Evolutionary conservation across 2,113 vertebrate species (phyloP).

Genomic region (Holacanthus passer): DNA sequence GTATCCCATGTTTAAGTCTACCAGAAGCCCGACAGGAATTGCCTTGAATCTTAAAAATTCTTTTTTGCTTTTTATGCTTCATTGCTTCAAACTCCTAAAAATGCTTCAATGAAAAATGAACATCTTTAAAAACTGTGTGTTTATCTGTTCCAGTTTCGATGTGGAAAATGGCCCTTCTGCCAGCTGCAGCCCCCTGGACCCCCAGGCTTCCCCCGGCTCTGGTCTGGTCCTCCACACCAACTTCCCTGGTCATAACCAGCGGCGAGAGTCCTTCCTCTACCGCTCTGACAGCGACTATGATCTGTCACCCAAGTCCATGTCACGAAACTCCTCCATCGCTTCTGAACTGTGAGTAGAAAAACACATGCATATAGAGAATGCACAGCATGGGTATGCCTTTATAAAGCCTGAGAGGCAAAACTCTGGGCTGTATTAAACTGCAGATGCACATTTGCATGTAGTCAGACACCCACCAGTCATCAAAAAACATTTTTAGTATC

Average conservation of each 20-base stretch:
- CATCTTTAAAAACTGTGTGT: background rate
- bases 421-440: too few species aligned
- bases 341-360: conserved; percentile 93
- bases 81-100: background rate
- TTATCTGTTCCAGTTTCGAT: conserved; percentile 90
- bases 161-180: conserved; percentile 98
- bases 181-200: conserved; percentile 96
- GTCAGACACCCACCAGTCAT: too few species aligned
- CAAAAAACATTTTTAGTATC: too few species aligned
- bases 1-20: background rate
- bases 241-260: conserved; percentile 96
- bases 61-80: background rate
- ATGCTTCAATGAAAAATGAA: background rate
- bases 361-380: background rate
- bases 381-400: background rate
- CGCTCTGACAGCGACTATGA: conserved; percentile 99
- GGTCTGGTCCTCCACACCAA: conserved; percentile 95
- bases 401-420: too few species aligned
- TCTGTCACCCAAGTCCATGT: conserved; percentile 98
- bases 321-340: conserved; percentile 96
- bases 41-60: background rate
- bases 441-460: too few species aligned
- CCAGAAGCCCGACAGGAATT: background rate
- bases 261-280: conserved; percentile 97
- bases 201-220: conserved; percentile 93